These are phyloP conservation scores for Drosophila borborema DNA, from an alignment of 2,888 invertebrate species.

Conservation along the genomic window DNA sequence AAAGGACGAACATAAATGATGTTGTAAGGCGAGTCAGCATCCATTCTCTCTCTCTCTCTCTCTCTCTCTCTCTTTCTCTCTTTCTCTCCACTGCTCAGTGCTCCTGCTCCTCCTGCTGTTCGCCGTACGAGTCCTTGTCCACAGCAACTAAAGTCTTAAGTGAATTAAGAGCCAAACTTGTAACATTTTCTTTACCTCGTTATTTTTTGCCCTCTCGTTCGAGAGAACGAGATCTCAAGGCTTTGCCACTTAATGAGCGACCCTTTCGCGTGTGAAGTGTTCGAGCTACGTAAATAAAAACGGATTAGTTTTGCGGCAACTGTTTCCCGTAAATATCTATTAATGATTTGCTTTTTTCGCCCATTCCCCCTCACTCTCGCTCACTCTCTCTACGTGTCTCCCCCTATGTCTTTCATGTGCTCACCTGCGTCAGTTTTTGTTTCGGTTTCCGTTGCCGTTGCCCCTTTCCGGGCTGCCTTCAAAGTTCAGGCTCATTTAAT, in stretches of 20 bases:
- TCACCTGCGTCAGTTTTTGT: slow-evolving; percentile 38
- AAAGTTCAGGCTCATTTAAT: slow-evolving; percentile 49
- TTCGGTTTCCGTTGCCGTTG: slow-evolving; percentile 8
- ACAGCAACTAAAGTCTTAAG: slow-evolving; percentile 74
- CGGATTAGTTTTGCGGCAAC: slow-evolving; percentile 59
- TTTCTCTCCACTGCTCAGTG: background rate
- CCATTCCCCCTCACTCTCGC: background rate
- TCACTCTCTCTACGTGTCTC: background rate
- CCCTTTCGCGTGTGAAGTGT: slow-evolving; percentile 53
- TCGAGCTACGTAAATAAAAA: slow-evolving; percentile 67
- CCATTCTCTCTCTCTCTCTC: background rate
- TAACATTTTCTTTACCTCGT: slow-evolving; percentile 69
- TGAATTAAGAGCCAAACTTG: slow-evolving; percentile 78
- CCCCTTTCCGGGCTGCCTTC: slow-evolving; percentile 1
- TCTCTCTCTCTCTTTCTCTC: background rate
- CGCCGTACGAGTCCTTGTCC: slow-evolving; percentile 26
- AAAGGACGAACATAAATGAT: slow-evolving; percentile 70
- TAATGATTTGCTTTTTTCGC: slow-evolving; percentile 52
- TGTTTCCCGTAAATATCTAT: slow-evolving; percentile 50
- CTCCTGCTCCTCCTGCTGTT: background rate
- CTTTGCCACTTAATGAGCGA: slow-evolving; percentile 66
- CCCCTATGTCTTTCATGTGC: background rate
- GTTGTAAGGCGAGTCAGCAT: slow-evolving; percentile 45
- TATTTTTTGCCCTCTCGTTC: slow-evolving; percentile 17
- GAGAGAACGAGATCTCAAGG: slow-evolving; percentile 37